Percentiles rank a stretch among this genome's conserved stretches.
Conservation (phyloP, 2,797 vertebrate genomes). For the Schizopygopsis pylzovi region DNA sequence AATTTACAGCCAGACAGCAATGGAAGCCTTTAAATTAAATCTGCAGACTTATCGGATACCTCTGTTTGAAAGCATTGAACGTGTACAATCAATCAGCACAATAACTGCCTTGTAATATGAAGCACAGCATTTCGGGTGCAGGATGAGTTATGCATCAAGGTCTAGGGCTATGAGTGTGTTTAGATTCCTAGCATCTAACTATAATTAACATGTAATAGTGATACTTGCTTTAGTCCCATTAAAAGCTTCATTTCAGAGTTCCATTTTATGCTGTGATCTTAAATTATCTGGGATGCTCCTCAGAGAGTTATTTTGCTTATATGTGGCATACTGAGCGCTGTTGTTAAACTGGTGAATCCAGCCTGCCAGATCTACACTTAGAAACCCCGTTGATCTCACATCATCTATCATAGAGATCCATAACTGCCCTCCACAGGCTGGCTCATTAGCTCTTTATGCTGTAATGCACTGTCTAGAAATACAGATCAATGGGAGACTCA, state of each 20-base stretch:
- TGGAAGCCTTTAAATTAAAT: constrained; percentile 49
- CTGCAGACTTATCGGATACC: constrained; percentile 45
- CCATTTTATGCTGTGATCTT: constrained; percentile 49
- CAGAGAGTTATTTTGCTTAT: constrained; percentile 61
- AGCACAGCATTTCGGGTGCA: constrained; percentile 23
- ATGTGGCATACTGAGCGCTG: constrained; percentile 46
- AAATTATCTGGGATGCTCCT: constrained; percentile 41
- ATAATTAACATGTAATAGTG: neutral
- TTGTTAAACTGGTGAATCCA: constrained; percentile 42
- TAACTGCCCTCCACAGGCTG: constrained; percentile 34
- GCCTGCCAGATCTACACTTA: constrained; percentile 58
- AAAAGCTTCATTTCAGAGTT: constrained; percentile 3
- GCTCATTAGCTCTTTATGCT: constrained; percentile 24
- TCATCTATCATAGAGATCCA: constrained; percentile 54
- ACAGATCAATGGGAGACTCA: neutral
- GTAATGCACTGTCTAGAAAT: constrained; percentile 12
- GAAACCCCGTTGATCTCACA: constrained; percentile 54
- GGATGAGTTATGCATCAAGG: neutral
- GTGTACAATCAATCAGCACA: constrained; percentile 46
- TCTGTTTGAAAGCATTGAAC: constrained; percentile 51
- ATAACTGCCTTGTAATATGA: constrained; percentile 49
- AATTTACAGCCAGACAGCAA: constrained; percentile 45
- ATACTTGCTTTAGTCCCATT: constrained; percentile 1
- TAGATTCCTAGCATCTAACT: neutral
- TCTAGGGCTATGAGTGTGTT: neutral